phyloP scores from a whole-genome alignment of 2,888 invertebrate species.

The Dione vanillae region DNA sequence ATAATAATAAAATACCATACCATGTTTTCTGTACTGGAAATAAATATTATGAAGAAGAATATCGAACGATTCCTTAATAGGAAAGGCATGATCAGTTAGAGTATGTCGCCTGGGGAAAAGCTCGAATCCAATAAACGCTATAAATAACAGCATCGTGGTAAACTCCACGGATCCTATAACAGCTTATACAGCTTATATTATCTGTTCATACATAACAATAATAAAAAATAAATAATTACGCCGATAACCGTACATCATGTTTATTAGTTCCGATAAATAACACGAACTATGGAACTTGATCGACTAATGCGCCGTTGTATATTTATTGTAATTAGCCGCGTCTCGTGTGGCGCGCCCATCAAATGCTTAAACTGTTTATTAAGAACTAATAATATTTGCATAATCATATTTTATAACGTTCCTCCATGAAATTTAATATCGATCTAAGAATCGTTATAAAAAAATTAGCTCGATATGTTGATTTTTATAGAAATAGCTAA shows the following conservation, averaged over 20 bases:
- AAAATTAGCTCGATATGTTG: conserved; percentile 74
- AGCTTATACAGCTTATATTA: conserved; percentile 66
- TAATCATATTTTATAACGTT: conserved; percentile 76
- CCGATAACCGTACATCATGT: conserved; percentile 80
- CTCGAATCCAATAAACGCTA: conserved; percentile 75
- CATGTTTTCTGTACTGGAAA: too few relatives aligned
- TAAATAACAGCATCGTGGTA: conserved; percentile 80
- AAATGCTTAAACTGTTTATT: conserved; percentile 78
- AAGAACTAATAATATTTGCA: conserved; percentile 82
- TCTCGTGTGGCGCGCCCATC: conserved; percentile 71
- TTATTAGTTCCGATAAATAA: conserved; percentile 82
- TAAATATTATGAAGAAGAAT: neutral
- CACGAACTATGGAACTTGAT: conserved; percentile 77
- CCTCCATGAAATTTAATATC: conserved; percentile 78
- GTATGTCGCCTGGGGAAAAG: conserved; percentile 78
- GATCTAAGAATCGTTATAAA: conserved; percentile 74
- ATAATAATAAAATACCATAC: too few relatives aligned
- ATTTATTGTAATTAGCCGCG: conserved; percentile 79
- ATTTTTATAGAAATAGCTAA: conserved; percentile 61
- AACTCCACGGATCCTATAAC: conserved; percentile 71
- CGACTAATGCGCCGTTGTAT: conserved; percentile 80
- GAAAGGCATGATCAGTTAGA: conserved; percentile 50
- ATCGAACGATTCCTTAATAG: conserved; percentile 52
- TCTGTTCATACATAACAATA: conserved; percentile 63
- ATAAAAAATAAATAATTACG: conserved; percentile 69